A percentile compares a stretch with the other conserved stretches of the same genome.
These are phyloP conservation scores for Parnassius smintheus DNA, from an alignment of 2,888 invertebrate genomes.

Conservation along the genomic window DNA sequence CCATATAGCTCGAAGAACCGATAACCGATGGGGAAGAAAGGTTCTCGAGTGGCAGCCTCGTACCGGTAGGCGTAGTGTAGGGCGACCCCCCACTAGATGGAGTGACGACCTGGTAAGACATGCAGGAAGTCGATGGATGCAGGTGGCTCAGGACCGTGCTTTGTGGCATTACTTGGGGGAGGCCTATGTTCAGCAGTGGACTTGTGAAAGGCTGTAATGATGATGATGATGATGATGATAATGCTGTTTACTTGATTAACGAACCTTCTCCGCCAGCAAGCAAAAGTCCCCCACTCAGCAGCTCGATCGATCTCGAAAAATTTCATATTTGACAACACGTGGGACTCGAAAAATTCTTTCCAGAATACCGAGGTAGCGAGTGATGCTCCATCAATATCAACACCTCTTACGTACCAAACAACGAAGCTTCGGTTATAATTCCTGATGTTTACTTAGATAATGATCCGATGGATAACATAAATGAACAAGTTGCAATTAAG, in stretches of 20 bases:
- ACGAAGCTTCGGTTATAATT: background rate
- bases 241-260: slow-evolving; percentile 3
- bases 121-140: no score
- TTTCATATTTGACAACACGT: background rate
- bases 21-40: no score
- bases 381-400: background rate
- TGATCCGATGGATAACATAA: background rate
- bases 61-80: no score
- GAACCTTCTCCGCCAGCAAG: background rate
- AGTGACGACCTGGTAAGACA: no score
- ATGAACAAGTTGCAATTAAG: background rate
- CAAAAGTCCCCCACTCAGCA: background rate
- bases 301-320: background rate
- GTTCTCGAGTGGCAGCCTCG: no score
- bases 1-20: no score
- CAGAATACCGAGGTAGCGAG: background rate
- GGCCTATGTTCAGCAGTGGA: no score
- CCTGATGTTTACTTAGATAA: slow-evolving; percentile 4
- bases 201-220: no score
- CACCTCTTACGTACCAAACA: background rate
- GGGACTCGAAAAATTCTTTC: background rate
- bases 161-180: no score
- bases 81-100: no score
- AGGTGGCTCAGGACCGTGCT: no score
- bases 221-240: slow-evolving; percentile 39